Evolutionary conservation across 2,888 invertebrate species (phyloP), one percentile per base, ranked within the genome.

Genomic region (Empis stercorea): DNA sequence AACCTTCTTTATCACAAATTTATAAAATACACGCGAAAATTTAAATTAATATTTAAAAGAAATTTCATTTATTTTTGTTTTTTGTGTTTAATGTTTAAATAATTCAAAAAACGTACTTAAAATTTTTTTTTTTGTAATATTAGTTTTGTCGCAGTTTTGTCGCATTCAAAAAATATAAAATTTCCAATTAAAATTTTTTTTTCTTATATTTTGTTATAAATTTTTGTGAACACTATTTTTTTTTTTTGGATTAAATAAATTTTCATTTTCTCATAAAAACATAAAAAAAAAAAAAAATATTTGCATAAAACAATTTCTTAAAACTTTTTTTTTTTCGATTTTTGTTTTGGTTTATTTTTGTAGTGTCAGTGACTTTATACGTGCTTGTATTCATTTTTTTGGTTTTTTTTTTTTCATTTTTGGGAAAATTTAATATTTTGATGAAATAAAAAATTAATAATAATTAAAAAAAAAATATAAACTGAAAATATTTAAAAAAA

Each of bases 1-100:
- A 43, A 41, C 44, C 16, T 44, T 42, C 23, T 34, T 37, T 36
- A 44, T 23, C 36, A 34, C 10, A 48, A 47, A 34, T n/a, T n/a
- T n/a, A n/a, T n/a, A n/a, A n/a, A n/a, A 41, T 42, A 42, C 16
- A 42, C 20, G 16, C 37, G 37, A 36, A 40, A 37, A 42, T 13
- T 42, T 6, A 15, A 16, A n/a, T n/a, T n/a, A n/a, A n/a, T n/a
- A 37, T 39, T 39, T 30, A 16, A 40, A 45, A 50, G n/a, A n/a
- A n/a, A n/a, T n/a, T 48, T 47, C 48, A 48, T 48, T 32, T 20
- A 4, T 20, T 20, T 20, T 20, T 20, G 20, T 20, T 20, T 20
- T 20, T 20, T 6, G 9, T 32, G 4, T 13, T n/a, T 5, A n/a
- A n/a, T 34, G 34, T 34, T 34, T 6, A 13, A 5, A 34, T 34